Base-by-base conservation (phyloP, 2,797 vertebrate species). In the Menidia menidia region DNA sequence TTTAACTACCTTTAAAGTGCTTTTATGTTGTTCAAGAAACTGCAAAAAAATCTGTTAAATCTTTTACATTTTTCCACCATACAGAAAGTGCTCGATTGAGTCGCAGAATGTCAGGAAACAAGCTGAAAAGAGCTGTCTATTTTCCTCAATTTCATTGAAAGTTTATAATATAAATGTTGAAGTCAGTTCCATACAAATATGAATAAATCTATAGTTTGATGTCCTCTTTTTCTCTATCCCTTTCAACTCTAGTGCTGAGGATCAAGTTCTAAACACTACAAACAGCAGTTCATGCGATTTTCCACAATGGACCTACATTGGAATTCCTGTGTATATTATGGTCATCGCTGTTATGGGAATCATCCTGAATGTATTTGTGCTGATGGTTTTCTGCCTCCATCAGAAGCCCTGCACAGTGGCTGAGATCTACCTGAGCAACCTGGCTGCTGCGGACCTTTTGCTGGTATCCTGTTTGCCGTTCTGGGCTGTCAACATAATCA, bases 371-470 rank as follows among this genome's bases (percentile, higher is more conserved):
- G 19, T 52, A 12, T 52, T 52, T 31, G 50, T 52, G 25, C 13
- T 52, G 50, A 52, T 30, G 50, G 50, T 52, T 52, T 52, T 52
- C n/a, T 25, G 18, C 50, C 50, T 52, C 18, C 50, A 52, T 30
- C 25, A 52, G 74, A 86, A 76, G 48, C 50, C 87, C 0, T 93
- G 95, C 81, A 96, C 89, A 0, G 91, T 86, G 60, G 91, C 96
- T 0, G 95, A 97, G 66, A 93, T 96, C 88, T 96, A 96, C 78
- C 65, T 97, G 42, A 87, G 89, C 57, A 96, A 96, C 78, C 72
- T 97, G 59, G 95, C 96, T 0, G 89, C 86, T 2, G 95, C 96
- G 0, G 96, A 97, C 39, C 90, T 97, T 0, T 35, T 96, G 39
- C 91, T 96, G 42, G 81, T 95, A 47, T 78, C 44, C 3, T 95